Percentiles rank a stretch among this genome's conserved stretches.
Evolutionary conservation across 2,113 vertebrate genomes (phyloP).

Genomic region (Emydocephalus ijimae): DNA sequence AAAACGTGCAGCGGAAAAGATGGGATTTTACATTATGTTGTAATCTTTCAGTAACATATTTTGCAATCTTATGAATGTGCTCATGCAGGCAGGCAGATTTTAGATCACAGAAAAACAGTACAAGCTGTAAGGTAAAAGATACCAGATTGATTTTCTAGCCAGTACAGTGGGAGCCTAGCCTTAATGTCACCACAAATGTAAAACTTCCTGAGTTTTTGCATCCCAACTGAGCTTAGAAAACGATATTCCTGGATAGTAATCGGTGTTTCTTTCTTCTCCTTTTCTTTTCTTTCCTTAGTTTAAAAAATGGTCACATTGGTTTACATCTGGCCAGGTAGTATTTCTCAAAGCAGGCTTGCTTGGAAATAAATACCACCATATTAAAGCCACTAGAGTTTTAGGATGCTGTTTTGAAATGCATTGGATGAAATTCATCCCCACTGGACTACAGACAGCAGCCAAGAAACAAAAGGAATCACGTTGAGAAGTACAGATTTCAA

Average conservation of each 20-base stretch:
- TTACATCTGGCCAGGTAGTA: conserved; percentile 7
- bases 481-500: neutral
- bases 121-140: neutral
- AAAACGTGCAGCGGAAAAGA: neutral
- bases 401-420: conserved; percentile 2
- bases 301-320: neutral
- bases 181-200: neutral
- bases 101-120: neutral
- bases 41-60: neutral
- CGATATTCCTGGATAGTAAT: neutral
- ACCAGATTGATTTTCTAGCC: neutral
- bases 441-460: neutral
- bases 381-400: conserved; percentile 6
- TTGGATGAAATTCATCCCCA: neutral
- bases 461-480: neutral
- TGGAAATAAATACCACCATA: neutral
- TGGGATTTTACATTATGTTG: neutral
- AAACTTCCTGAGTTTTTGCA: neutral
- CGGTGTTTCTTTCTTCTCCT: too few relatives aligned
- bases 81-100: neutral
- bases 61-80: neutral
- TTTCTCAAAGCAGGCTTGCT: conserved; percentile 2
- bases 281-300: neutral
- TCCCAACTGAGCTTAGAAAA: neutral
- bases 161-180: neutral